Evolutionary conservation across 2,888 invertebrate species (phyloP).

Genomic region (Nephrotoma flavescens): DNA sequence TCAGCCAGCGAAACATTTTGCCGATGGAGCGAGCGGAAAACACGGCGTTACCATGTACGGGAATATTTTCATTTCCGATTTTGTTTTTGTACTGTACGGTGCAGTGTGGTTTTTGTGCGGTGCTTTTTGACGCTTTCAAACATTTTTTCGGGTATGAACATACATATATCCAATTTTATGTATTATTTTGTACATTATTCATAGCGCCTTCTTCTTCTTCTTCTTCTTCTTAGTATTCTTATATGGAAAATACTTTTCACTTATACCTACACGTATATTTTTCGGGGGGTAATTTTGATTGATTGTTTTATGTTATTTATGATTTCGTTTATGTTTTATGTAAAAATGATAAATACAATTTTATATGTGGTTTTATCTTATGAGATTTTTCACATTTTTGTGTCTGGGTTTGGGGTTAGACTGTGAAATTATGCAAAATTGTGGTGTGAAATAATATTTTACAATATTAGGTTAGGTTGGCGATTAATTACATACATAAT

Average conservation of each 20-base stretch:
- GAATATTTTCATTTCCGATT: not conserved
- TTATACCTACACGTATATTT: not conserved
- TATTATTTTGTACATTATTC: not conserved
- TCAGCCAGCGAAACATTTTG: not conserved
- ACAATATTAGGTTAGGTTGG: not conserved
- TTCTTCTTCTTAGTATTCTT: not conserved
- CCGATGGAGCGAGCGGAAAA: not conserved
- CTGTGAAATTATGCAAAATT: not conserved
- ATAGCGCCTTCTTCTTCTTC: not conserved
- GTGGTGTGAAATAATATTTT: not conserved
- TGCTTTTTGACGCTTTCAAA: not conserved
- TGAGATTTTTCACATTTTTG: not conserved
- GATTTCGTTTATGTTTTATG: not conserved
- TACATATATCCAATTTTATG: not conserved
- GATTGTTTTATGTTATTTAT: not conserved
- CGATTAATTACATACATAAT: not conserved
- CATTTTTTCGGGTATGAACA: not conserved
- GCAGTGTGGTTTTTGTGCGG: not conserved
- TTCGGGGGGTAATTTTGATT: not conserved
- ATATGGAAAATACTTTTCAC: not conserved
- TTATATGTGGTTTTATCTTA: not conserved
- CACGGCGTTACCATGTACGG: not conserved
- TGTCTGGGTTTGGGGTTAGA: not conserved
- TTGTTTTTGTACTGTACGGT: not conserved
- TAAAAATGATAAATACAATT: not conserved